Evolutionary conservation across 2,113 vertebrate genomes (phyloP).

Genomic region (Empidonax alnorum): DNA sequence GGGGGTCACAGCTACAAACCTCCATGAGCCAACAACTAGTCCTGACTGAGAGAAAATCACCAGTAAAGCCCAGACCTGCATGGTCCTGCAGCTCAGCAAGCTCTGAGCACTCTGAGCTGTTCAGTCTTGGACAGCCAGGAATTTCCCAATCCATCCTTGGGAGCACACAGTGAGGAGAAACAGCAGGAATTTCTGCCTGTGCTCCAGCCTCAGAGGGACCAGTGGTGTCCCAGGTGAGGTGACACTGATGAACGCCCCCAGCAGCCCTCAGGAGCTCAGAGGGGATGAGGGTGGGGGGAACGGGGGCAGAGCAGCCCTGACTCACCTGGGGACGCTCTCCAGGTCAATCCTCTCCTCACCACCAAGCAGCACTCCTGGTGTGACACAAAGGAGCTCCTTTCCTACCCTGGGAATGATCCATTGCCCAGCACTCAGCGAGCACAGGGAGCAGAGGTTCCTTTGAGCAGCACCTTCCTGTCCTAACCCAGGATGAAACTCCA

Average conservation of each 20-base stretch:
- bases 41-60: background rate
- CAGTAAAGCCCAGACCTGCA: background rate
- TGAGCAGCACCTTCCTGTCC: background rate
- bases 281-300: too few relatives aligned
- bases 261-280: background rate
- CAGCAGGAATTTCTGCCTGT: background rate
- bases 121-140: background rate
- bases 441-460: background rate
- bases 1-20: background rate
- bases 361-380: background rate
- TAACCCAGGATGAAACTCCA: background rate
- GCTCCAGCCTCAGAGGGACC: background rate
- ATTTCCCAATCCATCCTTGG: background rate
- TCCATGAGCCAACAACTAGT: background rate
- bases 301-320: background rate
- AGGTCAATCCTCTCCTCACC: background rate
- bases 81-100: background rate
- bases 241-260: background rate
- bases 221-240: background rate
- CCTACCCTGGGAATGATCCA: background rate
- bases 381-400: background rate
- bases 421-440: background rate
- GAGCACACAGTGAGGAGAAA: accelerated
- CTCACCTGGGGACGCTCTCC: background rate
- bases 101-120: background rate